A percentile compares a stretch with the other conserved stretches of the same genome.
These are phyloP conservation scores for Steinernema feltiae DNA, from an alignment of 1,140 invertebrate genomes.

Conservation along the genomic window DNA sequence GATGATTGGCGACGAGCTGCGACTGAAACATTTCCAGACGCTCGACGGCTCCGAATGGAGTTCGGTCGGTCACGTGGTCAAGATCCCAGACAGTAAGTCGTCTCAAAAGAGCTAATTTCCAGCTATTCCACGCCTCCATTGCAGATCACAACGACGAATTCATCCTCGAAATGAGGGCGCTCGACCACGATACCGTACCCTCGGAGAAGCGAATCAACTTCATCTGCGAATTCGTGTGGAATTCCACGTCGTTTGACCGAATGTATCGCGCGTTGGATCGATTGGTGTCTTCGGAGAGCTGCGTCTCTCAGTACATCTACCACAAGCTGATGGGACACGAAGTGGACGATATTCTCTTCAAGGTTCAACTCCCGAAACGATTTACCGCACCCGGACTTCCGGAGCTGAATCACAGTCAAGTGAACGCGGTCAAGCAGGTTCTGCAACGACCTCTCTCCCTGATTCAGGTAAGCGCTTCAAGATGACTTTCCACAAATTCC, in stretches of 20 bases:
- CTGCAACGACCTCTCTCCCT: constrained; percentile 89
- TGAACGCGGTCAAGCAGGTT: constrained; percentile 97
- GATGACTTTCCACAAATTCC: constrained; percentile 18
- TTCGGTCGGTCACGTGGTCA: constrained; percentile 89
- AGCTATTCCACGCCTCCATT: constrained; percentile 13
- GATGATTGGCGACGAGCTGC: constrained; percentile 98
- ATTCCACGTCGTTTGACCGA: constrained; percentile 94
- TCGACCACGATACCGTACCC: constrained; percentile 46
- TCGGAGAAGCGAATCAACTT: constrained; percentile 69
- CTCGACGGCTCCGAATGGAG: constrained; percentile 68
- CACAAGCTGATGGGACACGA: constrained; percentile 91
- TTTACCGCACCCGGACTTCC: constrained; percentile 94
- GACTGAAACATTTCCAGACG: constrained; percentile 73
- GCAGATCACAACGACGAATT: constrained; percentile 92
- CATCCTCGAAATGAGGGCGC: constrained; percentile 84
- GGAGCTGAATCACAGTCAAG: constrained; percentile 87
- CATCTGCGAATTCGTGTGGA: constrained; percentile 99
- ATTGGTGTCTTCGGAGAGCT: constrained; percentile 90
- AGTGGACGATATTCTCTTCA: constrained; percentile 80
- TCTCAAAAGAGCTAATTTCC: neutral
- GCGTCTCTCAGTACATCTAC: constrained; percentile 95
- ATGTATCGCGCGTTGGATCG: constrained; percentile 90
- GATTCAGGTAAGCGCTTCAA: constrained; percentile 70
- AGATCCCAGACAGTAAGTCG: constrained; percentile 82
- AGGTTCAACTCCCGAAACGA: constrained; percentile 70